Base-by-base conservation (phyloP, 2,888 invertebrate genomes). In the Timema cristinae region DNA sequence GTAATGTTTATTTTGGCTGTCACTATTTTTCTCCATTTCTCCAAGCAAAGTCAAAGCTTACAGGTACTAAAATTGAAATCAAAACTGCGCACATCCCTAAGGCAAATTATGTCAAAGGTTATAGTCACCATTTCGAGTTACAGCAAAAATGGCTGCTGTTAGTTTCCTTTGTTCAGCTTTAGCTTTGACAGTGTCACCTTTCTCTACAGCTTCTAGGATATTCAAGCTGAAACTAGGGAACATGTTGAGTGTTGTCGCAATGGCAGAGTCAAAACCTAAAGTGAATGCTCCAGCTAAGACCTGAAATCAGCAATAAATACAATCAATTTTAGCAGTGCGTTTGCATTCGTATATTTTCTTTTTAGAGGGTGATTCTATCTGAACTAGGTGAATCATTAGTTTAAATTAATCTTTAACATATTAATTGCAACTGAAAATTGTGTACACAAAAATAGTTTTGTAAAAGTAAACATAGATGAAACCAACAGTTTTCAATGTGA, bases 191-290 rank as follows among this genome's bases (percentile, higher is more conserved):
- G 86, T 77, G 67, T 86, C 83, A 7, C 84, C 85, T 7, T 79
- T 81, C 68, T 83, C 83, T 7, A 88, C 83, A 49, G 85, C 84
- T 13, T 85, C 80, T 67, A 87, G 77, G 74, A 92, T 89, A 68
- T 86, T 81, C 9, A 85, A 80, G 11, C 87, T 86, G 47, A 86
- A 79, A 75, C 84, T 82, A 1, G 91, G 90, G 77, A 88, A 85
- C 75, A 92, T 82, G 79, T 90, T 93, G 73, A 88, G 85, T 2
- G 89, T 84, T 0, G 92, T 91, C 56, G 90, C 87, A 75, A 93
- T 92, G 51, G 88, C 86, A 6, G 91, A 91, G 77, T 88, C 87
- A 77, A 92, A 89, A 59, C 92, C 93, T 7, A 90, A 79, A 0
- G 88, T 82, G 32, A 87, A 86, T 0, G 89, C 92, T 56, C 89